Evolutionary conservation across 1,140 invertebrate species (phyloP).

Genomic region (Bemisia tabaci): DNA sequence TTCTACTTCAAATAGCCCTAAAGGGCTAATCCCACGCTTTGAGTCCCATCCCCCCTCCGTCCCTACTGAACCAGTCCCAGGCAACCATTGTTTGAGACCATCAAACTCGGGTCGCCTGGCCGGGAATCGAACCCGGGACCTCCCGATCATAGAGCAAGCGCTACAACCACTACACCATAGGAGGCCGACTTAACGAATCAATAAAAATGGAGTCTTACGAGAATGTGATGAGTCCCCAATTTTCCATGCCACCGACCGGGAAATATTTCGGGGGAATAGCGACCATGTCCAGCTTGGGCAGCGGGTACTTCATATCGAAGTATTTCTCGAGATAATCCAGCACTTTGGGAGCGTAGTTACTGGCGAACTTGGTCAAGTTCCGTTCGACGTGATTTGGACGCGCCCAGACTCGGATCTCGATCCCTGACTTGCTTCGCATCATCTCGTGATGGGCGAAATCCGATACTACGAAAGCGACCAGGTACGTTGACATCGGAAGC

Average conservation of each 20-base stretch:
- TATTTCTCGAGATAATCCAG: slow-evolving; percentile 71
- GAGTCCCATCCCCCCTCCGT: too few relatives aligned
- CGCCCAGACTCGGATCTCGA: slow-evolving; percentile 60
- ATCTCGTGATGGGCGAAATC: slow-evolving; percentile 72
- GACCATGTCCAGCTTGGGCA: slow-evolving; percentile 76
- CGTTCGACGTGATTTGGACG: slow-evolving; percentile 65
- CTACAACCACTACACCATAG: too few relatives aligned
- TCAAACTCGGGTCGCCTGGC: too few relatives aligned
- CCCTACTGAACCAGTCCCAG: too few relatives aligned
- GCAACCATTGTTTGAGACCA: too few relatives aligned
- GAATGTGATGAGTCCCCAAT: slow-evolving; percentile 82
- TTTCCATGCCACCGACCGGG: slow-evolving; percentile 88
- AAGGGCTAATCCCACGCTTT: too few relatives aligned
- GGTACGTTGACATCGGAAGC: slow-evolving; percentile 84
- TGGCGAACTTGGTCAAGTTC: slow-evolving; percentile 58
- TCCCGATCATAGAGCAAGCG: too few relatives aligned
- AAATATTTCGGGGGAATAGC: too few relatives aligned
- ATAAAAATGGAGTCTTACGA: too few relatives aligned
- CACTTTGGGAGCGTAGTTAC: slow-evolving; percentile 63
- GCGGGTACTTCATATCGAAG: slow-evolving; percentile 62
- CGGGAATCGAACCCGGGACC: too few relatives aligned
- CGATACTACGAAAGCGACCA: slow-evolving; percentile 79
- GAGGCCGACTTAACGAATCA: too few relatives aligned
- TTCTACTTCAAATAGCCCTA: too few relatives aligned
- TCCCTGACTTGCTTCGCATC: slow-evolving; percentile 33